phyloP scores from a whole-genome alignment of 2,888 invertebrate species.

The Alitta virens region DNA sequence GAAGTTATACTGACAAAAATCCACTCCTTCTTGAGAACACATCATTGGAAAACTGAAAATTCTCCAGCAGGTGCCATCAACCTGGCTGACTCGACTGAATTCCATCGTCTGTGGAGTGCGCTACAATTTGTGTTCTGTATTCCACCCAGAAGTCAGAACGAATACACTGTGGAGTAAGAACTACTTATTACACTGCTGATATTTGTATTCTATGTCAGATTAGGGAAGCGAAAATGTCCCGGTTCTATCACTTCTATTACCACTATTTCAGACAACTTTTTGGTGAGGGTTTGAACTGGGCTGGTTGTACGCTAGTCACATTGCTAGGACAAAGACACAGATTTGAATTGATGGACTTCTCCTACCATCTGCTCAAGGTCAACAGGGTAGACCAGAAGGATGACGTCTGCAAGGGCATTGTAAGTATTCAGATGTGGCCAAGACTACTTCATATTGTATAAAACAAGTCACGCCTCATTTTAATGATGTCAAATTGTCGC shows the following conservation, averaged over 20 bases:
- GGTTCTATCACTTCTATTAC: no score
- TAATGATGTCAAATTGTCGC: no score
- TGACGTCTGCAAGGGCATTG: conserved; percentile 26
- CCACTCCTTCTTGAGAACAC: conserved; percentile 8
- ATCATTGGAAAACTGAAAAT: conserved; percentile 17
- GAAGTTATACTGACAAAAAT: conserved; percentile 85
- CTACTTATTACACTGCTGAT: no score
- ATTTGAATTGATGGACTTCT: conserved; percentile 94
- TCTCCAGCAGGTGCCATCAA: conserved; percentile 82
- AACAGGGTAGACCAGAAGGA: conserved; percentile 30
- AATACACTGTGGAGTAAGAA: conserved; percentile 33
- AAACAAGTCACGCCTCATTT: no score
- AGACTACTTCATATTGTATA: no score
- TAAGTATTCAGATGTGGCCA: no score
- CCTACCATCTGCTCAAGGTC: conserved; percentile 80
- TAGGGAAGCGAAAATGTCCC: no score
- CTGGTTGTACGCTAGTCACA: conserved; percentile 94
- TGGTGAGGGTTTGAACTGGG: conserved; percentile 97
- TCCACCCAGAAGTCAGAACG: conserved; percentile 65
- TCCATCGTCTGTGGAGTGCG: conserved; percentile 90
- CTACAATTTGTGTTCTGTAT: conserved; percentile 95
- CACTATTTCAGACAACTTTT: conserved; percentile 71
- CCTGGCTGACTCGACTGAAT: conserved; percentile 91
- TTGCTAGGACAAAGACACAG: conserved; percentile 88
- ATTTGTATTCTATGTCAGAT: no score